phyloP scores from a whole-genome alignment of 2,797 vertebrate genomes.

The Tadarida brasiliensis region DNA sequence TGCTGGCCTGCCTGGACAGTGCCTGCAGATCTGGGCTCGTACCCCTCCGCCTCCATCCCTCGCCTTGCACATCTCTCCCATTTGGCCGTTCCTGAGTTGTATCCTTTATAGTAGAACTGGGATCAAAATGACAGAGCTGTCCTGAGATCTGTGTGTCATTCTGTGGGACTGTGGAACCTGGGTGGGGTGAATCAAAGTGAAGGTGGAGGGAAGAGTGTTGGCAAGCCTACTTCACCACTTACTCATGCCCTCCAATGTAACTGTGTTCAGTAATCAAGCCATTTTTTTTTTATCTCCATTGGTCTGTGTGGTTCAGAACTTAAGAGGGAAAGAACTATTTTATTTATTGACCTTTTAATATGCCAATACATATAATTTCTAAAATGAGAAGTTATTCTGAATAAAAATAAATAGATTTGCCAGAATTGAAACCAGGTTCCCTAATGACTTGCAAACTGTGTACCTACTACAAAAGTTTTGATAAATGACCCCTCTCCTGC shows the following conservation, averaged over 20 bases:
- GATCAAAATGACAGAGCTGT: not conserved
- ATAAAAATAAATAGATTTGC: not conserved
- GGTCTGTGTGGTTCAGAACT: not conserved
- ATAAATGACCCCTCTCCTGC: not conserved
- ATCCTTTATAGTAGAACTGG: not conserved
- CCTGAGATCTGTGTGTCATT: not conserved
- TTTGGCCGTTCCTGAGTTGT: not conserved
- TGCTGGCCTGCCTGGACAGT: not conserved
- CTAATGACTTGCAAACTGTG: not conserved
- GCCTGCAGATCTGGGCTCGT: not conserved
- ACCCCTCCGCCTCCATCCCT: fast-evolving
- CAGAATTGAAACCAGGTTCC: not conserved
- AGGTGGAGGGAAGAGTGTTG: too few species aligned
- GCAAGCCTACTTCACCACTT: not conserved
- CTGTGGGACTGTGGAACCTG: not conserved
- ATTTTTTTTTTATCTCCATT: not conserved
- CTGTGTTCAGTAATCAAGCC: not conserved
- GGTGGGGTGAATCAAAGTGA: not conserved
- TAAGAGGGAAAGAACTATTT: not conserved
- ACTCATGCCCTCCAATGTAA: not conserved
- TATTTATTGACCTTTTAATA: not conserved
- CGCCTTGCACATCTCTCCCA: not conserved
- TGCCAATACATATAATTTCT: not conserved
- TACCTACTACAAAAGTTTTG: not conserved
- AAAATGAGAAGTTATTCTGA: not conserved